Conservation (phyloP, 1,140 invertebrate species). For the Drosophila serrata region DNA sequence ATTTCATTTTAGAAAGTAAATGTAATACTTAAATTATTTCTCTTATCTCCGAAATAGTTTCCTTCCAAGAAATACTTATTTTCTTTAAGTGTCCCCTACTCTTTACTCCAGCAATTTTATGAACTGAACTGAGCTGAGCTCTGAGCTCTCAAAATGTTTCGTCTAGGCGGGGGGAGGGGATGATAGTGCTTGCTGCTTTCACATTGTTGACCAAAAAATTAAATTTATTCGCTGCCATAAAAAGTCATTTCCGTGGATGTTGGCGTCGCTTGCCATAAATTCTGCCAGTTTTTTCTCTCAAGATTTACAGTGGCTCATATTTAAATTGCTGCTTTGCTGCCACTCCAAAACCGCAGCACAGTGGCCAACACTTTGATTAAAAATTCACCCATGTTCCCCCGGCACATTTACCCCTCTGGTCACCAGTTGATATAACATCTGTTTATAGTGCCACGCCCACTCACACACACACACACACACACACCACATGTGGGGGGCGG, state of each 20-base stretch:
- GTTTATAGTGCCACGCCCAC: conserved; percentile 25
- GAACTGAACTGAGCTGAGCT: conserved; percentile 48
- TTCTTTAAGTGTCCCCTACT: neutral
- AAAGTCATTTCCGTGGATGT: conserved; percentile 79
- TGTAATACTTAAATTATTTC: too few species aligned
- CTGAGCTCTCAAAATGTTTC: conserved; percentile 6
- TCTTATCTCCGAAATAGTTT: neutral
- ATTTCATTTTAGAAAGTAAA: neutral
- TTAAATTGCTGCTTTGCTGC: conserved; percentile 73
- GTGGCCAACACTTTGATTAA: conserved; percentile 70
- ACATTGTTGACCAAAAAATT: conserved; percentile 84
- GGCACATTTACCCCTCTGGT: conserved; percentile 6
- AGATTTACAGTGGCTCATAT: conserved; percentile 80
- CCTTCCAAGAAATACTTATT: neutral
- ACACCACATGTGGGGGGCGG: conserved; percentile 53
- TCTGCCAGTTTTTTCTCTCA: conserved; percentile 76
- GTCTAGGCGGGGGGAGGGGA: neutral
- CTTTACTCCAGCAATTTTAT: conserved; percentile 60
- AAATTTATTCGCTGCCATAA: conserved; percentile 82
- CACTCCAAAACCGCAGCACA: conserved; percentile 54
- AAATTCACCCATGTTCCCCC: conserved; percentile 60
- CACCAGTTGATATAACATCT: conserved; percentile 20
- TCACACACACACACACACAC: conserved; percentile 9
- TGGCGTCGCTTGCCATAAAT: conserved; percentile 71
- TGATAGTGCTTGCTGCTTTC: conserved; percentile 39